Base-by-base conservation (phyloP, 2,113 vertebrate species). In the Microcebus lehilahytsara region DNA sequence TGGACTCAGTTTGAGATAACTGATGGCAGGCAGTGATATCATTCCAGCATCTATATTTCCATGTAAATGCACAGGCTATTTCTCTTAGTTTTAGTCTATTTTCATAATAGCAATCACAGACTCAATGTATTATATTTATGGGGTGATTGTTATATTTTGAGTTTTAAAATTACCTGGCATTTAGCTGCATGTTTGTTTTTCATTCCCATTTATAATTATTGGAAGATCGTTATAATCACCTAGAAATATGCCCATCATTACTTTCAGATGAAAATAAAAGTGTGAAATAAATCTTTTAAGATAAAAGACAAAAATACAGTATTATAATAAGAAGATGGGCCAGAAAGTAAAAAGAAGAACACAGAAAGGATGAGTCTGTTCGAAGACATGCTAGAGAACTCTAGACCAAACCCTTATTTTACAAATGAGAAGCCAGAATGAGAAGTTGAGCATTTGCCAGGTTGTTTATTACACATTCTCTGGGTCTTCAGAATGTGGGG, bases 1-100 rank as follows among this genome's bases (percentile, higher is more conserved):
- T 97, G 97, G 97, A 91, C 94, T 86, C 80, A 0, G 32, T 79
- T 97, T 81, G 92, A 97, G 92, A 98, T 96, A 96, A 84, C 96
- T 69, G 94, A 79, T 97, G 92, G 96, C 80, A 94, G 85, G 94
- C 93, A 53, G 56, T 75, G 96, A 93, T 96, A 97, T 42, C 87
- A 88, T 81, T 94, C 91, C 60, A 77, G 75, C 34, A 32, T 90
- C 84, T 93, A 5, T n/a, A 69, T 92, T 91, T 95, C 92, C 83
- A 84, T 89, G 58, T 94, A 75, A 85, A 74, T 16, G 40, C 5
- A 80, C 60, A 77, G 56, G 84, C n/a, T 85, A 7, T 90, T 96
- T 93, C 85, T 95, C 75, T 94, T 51, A 46, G 16, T 87, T 97
- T 78, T 22, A 30, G 60, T 85, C 58, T 42, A 60, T 92, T 97